A percentile compares a stretch with the other conserved stretches of the same genome.
These are phyloP conservation scores for Lasioglossum baleicum DNA, from an alignment of 1,140 invertebrate genomes.

Conservation along the genomic window DNA sequence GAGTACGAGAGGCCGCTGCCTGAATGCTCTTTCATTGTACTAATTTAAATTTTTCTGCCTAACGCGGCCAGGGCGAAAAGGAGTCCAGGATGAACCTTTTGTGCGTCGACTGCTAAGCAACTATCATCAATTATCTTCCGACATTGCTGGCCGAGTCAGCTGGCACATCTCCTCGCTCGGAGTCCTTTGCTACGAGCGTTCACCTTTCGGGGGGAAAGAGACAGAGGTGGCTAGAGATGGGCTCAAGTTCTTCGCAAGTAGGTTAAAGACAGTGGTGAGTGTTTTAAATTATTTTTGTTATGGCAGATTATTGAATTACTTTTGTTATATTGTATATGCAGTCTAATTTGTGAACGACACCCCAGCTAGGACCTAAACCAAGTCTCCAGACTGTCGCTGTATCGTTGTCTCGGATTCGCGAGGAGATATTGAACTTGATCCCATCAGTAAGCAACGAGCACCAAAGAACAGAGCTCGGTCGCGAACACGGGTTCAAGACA, in stretches of 20 bases:
- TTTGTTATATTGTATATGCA: too few relatives aligned
- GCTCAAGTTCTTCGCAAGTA: too few relatives aligned
- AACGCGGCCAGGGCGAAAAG: background rate
- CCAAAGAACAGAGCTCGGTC: background rate
- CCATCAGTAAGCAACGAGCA: too few relatives aligned
- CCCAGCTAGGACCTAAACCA: too few relatives aligned
- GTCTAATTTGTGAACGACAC: too few relatives aligned
- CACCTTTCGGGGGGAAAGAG: constrained; percentile 6
- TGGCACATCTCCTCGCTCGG: background rate
- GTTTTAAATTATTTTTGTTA: too few relatives aligned
- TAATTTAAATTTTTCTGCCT: constrained; percentile 29
- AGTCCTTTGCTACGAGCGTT: constrained; percentile 24
- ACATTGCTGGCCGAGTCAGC: constrained; percentile 6
- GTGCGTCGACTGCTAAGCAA: constrained; percentile 39
- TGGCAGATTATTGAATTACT: too few relatives aligned
- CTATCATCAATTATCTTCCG: constrained; percentile 44
- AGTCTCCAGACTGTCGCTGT: too few relatives aligned
- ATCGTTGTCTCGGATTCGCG: too few relatives aligned
- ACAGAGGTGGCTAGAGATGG: background rate
- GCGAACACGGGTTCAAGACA: constrained; percentile 58
- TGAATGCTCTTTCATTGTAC: constrained; percentile 34
- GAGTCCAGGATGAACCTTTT: constrained; percentile 19
- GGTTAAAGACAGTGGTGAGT: too few relatives aligned
- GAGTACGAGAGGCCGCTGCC: too few relatives aligned
- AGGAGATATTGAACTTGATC: too few relatives aligned